These are phyloP conservation scores for Temnothorax curvispinosus DNA, from an alignment of 1,140 invertebrate genomes.

Conservation along the genomic window DNA sequence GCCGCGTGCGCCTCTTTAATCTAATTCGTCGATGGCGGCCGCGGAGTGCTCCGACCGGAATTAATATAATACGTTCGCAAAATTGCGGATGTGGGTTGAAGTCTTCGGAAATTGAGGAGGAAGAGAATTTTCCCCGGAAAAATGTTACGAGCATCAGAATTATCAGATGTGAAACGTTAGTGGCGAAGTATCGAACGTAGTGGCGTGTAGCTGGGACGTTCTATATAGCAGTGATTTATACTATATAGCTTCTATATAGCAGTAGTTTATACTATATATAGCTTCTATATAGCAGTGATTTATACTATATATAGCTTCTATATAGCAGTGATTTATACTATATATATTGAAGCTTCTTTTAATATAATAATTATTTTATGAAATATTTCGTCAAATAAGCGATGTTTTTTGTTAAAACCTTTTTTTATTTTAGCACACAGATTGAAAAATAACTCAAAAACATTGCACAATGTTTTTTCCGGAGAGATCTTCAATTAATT, in stretches of 20 bases:
- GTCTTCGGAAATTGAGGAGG: slow-evolving; percentile 24
- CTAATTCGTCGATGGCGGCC: slow-evolving; percentile 10
- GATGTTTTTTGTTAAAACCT: background rate
- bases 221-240: background rate
- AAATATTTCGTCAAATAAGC: background rate
- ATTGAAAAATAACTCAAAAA: background rate
- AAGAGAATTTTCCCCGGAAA: slow-evolving; percentile 10
- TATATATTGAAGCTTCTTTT: background rate
- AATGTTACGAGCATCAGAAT: background rate
- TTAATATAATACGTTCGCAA: slow-evolving; percentile 33
- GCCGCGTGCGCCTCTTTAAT: slow-evolving; percentile 25
- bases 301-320: background rate
- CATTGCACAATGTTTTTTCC: background rate
- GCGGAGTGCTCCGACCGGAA: background rate
- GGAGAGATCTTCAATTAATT: slow-evolving; percentile 5
- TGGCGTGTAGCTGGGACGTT: background rate
- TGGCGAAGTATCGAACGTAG: background rate
- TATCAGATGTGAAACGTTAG: background rate
- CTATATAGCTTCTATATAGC: background rate
- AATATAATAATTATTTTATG: background rate
- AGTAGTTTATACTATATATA: background rate
- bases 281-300: background rate
- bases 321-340: background rate
- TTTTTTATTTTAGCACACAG: background rate
- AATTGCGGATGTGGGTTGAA: slow-evolving; percentile 16